Evolutionary conservation across 2,888 invertebrate genomes (phyloP).

Genomic region (Dryobota labecula): DNA sequence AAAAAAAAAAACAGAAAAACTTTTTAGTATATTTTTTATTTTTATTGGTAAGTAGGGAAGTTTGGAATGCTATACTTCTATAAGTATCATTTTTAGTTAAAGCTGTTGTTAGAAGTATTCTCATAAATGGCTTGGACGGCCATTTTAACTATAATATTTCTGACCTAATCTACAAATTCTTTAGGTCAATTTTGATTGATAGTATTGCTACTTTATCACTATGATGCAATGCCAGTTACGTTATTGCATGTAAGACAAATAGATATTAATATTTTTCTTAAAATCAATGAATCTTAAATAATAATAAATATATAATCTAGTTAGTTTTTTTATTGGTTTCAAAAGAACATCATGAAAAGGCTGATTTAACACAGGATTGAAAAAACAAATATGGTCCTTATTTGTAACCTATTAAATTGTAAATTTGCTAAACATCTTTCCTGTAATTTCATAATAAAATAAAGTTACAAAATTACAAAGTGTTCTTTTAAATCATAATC

Average conservation of each 20-base stretch:
- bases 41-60: background rate
- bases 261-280: slow-evolving; percentile 3
- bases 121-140: background rate
- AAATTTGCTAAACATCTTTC: background rate
- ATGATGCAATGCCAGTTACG: slow-evolving; percentile 36
- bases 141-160: background rate
- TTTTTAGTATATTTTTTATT: background rate
- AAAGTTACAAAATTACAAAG: background rate
- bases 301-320: too few relatives aligned
- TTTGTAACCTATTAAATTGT: background rate
- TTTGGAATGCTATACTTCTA: background rate
- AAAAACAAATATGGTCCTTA: background rate
- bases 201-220: background rate
- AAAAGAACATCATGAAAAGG: background rate
- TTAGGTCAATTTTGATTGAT: slow-evolving; percentile 13
- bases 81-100: too few relatives aligned
- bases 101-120: background rate
- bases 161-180: background rate
- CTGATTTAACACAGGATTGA: background rate
- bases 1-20: slow-evolving; percentile 3
- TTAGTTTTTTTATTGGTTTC: slow-evolving; percentile 12
- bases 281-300: background rate
- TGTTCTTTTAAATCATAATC: background rate
- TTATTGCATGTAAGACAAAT: background rate
- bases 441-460: background rate